These are phyloP conservation scores for Rhizoglyphus robini DNA, from an alignment of 1,140 invertebrate species.

Conservation along the genomic window DNA sequence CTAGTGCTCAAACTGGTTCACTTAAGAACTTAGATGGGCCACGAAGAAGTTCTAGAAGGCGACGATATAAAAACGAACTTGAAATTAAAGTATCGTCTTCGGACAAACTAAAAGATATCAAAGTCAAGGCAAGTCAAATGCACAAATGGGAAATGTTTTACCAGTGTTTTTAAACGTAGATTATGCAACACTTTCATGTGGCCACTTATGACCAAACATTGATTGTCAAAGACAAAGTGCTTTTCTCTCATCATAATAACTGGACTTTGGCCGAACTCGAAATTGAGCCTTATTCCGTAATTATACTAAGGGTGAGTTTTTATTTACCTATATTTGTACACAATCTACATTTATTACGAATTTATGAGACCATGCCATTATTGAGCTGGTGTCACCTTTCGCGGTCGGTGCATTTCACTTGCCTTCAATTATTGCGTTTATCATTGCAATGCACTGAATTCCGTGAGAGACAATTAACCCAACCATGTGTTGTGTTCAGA, in stretches of 20 bases:
- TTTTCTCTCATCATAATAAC: constrained; percentile 30
- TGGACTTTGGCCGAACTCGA: constrained; percentile 34
- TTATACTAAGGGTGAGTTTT: constrained; percentile 37
- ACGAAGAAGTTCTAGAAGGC: constrained; percentile 32
- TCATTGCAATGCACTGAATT: not conserved
- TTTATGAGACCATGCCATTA: not conserved
- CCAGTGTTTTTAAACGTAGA: constrained; percentile 28
- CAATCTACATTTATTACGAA: not conserved
- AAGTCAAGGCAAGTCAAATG: constrained; percentile 29
- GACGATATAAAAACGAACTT: constrained; percentile 34
- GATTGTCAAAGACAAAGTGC: constrained; percentile 31
- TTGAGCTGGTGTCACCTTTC: not conserved
- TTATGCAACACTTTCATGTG: constrained; percentile 39
- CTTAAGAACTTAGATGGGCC: not conserved
- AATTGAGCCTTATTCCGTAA: constrained; percentile 35
- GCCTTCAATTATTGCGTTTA: not conserved
- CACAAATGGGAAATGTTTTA: too few species aligned
- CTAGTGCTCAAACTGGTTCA: not conserved
- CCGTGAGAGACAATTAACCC: too few species aligned
- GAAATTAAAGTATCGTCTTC: constrained; percentile 33
- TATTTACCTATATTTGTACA: too few species aligned
- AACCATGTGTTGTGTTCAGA: too few species aligned
- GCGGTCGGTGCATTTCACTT: not conserved
- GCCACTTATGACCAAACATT: constrained; percentile 41
- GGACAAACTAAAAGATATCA: constrained; percentile 34